Evolutionary conservation across 2,888 invertebrate species (phyloP).

Genomic region (Ceratothoa steindachneri): DNA sequence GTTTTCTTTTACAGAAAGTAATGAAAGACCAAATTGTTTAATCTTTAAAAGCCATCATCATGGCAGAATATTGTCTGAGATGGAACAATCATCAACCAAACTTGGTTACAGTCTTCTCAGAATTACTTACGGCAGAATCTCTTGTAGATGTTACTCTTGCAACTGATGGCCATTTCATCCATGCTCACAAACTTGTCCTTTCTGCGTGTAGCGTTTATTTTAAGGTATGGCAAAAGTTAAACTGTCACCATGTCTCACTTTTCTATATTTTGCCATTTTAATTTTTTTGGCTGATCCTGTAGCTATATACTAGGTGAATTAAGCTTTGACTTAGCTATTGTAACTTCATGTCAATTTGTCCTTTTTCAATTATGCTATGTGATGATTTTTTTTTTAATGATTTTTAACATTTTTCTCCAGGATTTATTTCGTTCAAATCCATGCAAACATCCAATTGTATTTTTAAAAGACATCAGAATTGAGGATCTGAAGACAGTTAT

Average conservation of each 20-base stretch:
- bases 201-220: conserved; percentile 92
- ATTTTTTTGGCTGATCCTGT: too few relatives aligned
- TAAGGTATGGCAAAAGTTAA: conserved; percentile 72
- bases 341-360: too few relatives aligned
- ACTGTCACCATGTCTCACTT: background rate
- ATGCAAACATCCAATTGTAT: conserved; percentile 83
- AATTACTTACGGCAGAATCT: conserved; percentile 73
- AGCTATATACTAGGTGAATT: too few relatives aligned
- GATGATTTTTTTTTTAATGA: too few relatives aligned
- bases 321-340: background rate
- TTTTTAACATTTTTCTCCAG: too few relatives aligned
- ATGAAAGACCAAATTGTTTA: background rate
- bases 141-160: conserved; percentile 84
- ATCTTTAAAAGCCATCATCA: background rate
- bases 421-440: conserved; percentile 78
- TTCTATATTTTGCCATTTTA: background rate
- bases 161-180: conserved; percentile 81
- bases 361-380: too few relatives aligned
- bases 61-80: conserved; percentile 67
- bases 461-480: conserved; percentile 81
- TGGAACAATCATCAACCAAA: conserved; percentile 95
- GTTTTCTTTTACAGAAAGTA: background rate
- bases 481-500: conserved; percentile 80
- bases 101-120: conserved; percentile 80
- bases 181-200: conserved; percentile 83